phyloP scores from a whole-genome alignment of 2,797 vertebrate genomes.

The Dicrostonyx torquatus region DNA sequence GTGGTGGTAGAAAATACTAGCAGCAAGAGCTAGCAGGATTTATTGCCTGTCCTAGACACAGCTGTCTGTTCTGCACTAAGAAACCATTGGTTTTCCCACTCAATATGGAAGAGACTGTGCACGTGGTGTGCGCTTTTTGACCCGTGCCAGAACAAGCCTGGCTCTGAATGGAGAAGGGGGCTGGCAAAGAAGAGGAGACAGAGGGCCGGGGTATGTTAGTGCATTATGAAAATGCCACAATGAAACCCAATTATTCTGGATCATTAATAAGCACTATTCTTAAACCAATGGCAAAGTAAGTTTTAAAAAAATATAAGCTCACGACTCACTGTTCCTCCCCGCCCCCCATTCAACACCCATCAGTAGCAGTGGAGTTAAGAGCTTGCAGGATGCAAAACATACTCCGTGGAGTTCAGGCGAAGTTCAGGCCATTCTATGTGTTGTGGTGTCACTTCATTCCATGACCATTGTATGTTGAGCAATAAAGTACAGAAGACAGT shows the following conservation, averaged over 20 bases:
- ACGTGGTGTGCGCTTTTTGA: slow-evolving; percentile 6
- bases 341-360: neutral
- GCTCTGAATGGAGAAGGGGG: neutral
- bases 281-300: neutral
- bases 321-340: neutral
- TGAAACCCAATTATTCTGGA: neutral
- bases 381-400: neutral
- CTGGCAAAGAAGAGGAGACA: neutral
- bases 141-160: neutral
- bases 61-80: neutral
- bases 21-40: slow-evolving; percentile 24
- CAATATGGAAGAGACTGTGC: neutral
- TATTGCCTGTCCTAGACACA: neutral
- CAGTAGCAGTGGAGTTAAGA: neutral
- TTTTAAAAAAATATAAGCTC: neutral
- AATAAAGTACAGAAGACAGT: neutral
- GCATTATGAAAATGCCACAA: neutral
- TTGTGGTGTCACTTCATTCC: neutral
- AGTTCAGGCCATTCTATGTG: neutral
- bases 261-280: neutral
- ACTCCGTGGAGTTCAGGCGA: too few species aligned
- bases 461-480: neutral
- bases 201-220: neutral
- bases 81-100: neutral
- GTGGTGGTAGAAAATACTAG: neutral